Conservation (phyloP, 2,888 invertebrate species). For the Heliconius cydno region DNA sequence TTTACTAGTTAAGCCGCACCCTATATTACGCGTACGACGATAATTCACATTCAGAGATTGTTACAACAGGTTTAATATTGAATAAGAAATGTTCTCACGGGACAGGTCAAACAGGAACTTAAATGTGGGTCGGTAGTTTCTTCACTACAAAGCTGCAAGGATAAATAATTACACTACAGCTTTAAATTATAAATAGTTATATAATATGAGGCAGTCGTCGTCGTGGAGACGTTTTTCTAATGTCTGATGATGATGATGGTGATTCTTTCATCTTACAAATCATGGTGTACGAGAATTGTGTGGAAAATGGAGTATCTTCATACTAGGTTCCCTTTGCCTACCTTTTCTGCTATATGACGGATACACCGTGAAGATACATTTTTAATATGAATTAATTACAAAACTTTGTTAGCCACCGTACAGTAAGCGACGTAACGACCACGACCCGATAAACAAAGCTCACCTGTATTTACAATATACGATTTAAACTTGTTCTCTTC, state of each 20-base stretch:
- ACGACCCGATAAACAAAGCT: slow-evolving; percentile 60
- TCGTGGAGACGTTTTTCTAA: not conserved
- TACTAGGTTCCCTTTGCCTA: not conserved
- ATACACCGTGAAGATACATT: not conserved
- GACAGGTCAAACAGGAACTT: slow-evolving; percentile 28
- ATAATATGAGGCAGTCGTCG: not conserved
- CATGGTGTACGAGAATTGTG: not conserved
- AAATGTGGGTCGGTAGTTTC: slow-evolving; percentile 29
- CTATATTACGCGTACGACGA: slow-evolving; percentile 1
- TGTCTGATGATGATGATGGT: no score
- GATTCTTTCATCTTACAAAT: no score
- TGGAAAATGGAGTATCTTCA: not conserved
- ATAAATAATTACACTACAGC: not conserved
- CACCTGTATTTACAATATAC: slow-evolving; percentile 59
- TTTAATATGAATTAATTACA: not conserved
- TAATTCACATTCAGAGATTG: slow-evolving; percentile 34
- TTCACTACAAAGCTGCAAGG: slow-evolving; percentile 7
- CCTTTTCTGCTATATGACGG: no score
- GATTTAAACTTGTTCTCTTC: slow-evolving; percentile 46
- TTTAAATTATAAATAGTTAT: not conserved
- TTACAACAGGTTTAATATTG: slow-evolving; percentile 37
- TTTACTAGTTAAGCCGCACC: not conserved
- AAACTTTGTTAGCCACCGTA: slow-evolving; percentile 35
- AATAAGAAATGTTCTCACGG: slow-evolving; percentile 38
- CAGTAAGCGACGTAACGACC: slow-evolving; percentile 54